phyloP scores from a whole-genome alignment of 2,113 vertebrate species.

The Psophia crepitans region DNA sequence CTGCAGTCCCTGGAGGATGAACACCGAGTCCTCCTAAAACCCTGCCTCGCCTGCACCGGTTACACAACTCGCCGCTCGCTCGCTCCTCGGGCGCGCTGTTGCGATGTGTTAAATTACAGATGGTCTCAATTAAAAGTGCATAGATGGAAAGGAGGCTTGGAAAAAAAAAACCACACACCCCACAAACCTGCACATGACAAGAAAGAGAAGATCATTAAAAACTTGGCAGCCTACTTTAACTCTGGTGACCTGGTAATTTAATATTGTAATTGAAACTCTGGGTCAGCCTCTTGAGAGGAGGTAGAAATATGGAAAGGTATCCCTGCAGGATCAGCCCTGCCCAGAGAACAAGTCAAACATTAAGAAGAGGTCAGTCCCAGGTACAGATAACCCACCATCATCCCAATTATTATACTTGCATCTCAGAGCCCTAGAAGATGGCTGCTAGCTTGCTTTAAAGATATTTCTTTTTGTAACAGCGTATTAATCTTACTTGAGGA shows the following conservation, averaged over 20 bases:
- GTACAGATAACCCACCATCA: background rate
- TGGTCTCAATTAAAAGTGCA: background rate
- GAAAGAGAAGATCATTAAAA: constrained; percentile 31
- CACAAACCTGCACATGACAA: background rate
- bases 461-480: background rate
- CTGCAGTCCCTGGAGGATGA: background rate
- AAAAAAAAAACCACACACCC: background rate
- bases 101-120: constrained; percentile 7
- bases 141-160: constrained; percentile 20
- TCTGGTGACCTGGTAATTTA: constrained; percentile 29
- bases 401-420: background rate
- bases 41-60: background rate
- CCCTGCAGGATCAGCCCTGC: background rate
- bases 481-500: background rate
- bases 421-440: background rate
- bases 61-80: background rate
- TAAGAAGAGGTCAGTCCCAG: background rate
- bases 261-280: background rate
- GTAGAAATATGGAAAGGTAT: background rate
- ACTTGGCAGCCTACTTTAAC: constrained; percentile 62
- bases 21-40: background rate
- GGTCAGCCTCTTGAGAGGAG: background rate
- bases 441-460: background rate
- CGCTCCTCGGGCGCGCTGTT: background rate
- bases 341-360: background rate